Conservation (phyloP, 2,797 vertebrate species). For the Enteromius viviparus region DNA sequence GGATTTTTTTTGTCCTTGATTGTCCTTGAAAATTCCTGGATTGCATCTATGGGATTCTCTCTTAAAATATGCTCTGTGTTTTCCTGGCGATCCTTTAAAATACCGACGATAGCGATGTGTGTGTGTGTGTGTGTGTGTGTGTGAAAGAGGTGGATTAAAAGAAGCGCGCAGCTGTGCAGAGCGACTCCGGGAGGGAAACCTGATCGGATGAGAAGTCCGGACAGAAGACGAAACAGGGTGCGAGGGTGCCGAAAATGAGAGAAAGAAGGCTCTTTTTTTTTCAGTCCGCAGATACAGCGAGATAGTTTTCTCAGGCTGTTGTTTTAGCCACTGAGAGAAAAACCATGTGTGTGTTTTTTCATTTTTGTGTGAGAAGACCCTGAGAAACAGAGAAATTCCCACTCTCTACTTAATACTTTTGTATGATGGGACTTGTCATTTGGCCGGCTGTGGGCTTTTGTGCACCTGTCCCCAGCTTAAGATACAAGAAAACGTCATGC, state of each 20-base stretch:
- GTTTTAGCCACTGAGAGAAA: constrained; percentile 57
- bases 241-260: constrained; percentile 39
- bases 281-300: constrained; percentile 49
- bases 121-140: background rate
- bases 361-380: constrained; percentile 46
- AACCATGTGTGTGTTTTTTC: constrained; percentile 52
- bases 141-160: constrained; percentile 37
- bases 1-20: background rate
- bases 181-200: constrained; percentile 42
- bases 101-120: background rate
- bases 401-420: constrained; percentile 11
- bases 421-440: constrained; percentile 20
- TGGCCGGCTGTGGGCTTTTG: background rate
- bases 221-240: constrained; percentile 49
- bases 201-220: constrained; percentile 56
- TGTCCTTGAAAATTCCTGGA: constrained; percentile 5
- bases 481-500: constrained; percentile 12
- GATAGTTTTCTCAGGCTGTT: constrained; percentile 57
- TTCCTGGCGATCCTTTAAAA: constrained; percentile 7
- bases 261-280: constrained; percentile 55
- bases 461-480: constrained; percentile 19
- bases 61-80: constrained; percentile 7
- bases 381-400: constrained; percentile 34
- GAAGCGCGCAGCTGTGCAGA: constrained; percentile 54
- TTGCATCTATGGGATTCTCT: constrained; percentile 35